Conservation (phyloP, 2,797 vertebrate genomes). For the Sarcoramphus papa region DNA sequence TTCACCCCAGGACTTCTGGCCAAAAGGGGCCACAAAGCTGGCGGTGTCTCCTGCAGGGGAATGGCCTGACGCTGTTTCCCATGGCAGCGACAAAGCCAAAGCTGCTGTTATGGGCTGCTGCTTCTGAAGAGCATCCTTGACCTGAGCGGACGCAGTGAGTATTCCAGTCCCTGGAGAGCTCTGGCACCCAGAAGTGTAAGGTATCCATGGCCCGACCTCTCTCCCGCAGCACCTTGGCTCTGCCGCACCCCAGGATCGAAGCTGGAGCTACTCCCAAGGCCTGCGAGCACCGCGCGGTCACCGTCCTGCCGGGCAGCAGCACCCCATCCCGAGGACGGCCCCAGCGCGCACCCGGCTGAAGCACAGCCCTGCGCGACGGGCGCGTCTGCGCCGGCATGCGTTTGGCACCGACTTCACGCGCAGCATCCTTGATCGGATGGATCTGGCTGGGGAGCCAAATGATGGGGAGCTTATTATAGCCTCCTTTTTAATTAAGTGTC, state of each 20-base stretch:
- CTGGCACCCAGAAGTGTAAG: accelerated
- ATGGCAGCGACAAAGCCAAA: accelerated
- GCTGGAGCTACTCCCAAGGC: accelerated
- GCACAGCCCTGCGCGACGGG: accelerated
- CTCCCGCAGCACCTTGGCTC: neutral
- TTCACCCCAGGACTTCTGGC: neutral
- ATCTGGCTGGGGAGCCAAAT: constrained; percentile 16
- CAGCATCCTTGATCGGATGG: neutral
- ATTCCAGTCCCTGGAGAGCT: neutral
- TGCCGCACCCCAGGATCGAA: accelerated
- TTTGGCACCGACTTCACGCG: accelerated
- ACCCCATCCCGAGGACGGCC: accelerated
- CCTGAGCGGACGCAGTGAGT: accelerated
- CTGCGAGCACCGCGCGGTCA: accelerated
- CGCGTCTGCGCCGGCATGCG: accelerated
- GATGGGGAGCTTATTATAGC: constrained; percentile 55
- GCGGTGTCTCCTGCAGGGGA: neutral
- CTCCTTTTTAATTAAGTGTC: constrained; percentile 73
- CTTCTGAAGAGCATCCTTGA: neutral
- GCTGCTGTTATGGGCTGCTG: neutral
- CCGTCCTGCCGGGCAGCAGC: neutral
- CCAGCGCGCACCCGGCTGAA: accelerated
- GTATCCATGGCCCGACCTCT: accelerated
- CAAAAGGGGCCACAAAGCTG: neutral
- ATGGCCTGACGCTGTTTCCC: accelerated